Conservation (phyloP, 2,888 invertebrate genomes). For the Pediacus dermestoides region DNA sequence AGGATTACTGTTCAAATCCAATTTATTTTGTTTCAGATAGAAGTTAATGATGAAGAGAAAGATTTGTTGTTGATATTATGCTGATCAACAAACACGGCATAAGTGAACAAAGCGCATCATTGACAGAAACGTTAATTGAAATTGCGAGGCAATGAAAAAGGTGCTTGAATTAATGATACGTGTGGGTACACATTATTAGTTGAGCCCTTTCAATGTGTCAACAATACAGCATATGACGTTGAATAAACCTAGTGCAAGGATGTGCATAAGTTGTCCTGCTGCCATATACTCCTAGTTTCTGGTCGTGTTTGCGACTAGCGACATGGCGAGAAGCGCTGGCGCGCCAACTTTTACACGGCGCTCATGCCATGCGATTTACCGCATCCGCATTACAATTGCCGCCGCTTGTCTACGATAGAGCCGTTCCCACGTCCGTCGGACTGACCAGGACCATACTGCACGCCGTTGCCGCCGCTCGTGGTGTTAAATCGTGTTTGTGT, state of each 20-base stretch:
- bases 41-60: no score
- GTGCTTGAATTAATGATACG: constrained; percentile 29
- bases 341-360: constrained; percentile 29
- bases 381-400: constrained; percentile 44
- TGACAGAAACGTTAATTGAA: constrained; percentile 27
- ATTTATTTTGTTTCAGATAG: no score
- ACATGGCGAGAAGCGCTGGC: constrained; percentile 31
- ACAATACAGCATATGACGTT: constrained; percentile 2
- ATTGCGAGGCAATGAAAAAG: constrained; percentile 22
- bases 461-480: constrained; percentile 23
- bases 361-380: constrained; percentile 39
- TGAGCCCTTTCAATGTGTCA: constrained; percentile 6
- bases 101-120: no score
- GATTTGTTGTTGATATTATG: no score
- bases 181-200: constrained; percentile 24
- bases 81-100: no score
- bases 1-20: no score
- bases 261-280: not conserved
- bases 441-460: constrained; percentile 3
- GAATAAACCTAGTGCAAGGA: not conserved
- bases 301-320: no score
- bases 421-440: constrained; percentile 25
- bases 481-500: constrained; percentile 21
- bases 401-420: constrained; percentile 36
- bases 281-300: no score